phyloP scores from a whole-genome alignment of 2,888 invertebrate species.

The Anorthoa munda region DNA sequence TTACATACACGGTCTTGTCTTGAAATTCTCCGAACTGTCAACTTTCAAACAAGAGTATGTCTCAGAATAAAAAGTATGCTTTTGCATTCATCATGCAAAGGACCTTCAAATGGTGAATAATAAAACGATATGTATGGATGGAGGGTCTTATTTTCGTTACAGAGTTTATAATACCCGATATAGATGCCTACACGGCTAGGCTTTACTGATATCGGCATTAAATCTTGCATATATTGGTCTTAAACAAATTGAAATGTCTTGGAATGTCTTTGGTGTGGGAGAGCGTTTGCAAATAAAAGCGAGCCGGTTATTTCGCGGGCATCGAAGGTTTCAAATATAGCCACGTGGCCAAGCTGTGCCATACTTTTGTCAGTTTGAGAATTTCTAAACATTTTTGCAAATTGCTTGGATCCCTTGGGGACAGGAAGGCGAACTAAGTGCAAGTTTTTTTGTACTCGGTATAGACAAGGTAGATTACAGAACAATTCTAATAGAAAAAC shows the following conservation, averaged over 20 bases:
- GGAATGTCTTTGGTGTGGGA: constrained; percentile 42
- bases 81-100: constrained; percentile 34
- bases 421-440: not conserved
- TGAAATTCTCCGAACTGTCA: constrained; percentile 17
- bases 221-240: constrained; percentile 33
- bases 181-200: constrained; percentile 17
- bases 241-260: constrained; percentile 51
- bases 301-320: constrained; percentile 55
- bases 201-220: constrained; percentile 24
- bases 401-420: not conserved
- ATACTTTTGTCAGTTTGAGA: constrained; percentile 45
- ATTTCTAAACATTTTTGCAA: constrained; percentile 48
- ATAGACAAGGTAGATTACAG: not conserved
- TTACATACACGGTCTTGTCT: constrained; percentile 18
- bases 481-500: not conserved
- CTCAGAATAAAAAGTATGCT: constrained; percentile 26
- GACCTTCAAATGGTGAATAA: constrained; percentile 35
- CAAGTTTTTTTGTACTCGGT: not conserved
- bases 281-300: constrained; percentile 44
- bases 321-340: constrained; percentile 42
- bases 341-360: constrained; percentile 41
- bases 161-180: constrained; percentile 1
- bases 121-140: constrained; percentile 38
- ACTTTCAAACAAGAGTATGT: constrained; percentile 8
- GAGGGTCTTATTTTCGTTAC: constrained; percentile 18